Evolutionary conservation across 2,888 invertebrate species (phyloP).

Genomic region (Patella caerulea): DNA sequence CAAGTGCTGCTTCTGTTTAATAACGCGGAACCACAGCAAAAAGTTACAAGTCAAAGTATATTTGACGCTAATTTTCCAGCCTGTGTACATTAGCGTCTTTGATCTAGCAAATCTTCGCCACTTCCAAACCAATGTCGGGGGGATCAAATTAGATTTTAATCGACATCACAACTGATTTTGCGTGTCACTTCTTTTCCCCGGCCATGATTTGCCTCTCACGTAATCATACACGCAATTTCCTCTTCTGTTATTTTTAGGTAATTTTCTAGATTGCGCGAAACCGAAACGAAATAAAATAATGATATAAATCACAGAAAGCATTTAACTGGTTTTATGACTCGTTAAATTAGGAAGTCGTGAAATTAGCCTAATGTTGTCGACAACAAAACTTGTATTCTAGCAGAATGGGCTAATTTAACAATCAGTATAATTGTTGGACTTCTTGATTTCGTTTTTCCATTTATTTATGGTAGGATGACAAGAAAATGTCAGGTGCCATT

Average conservation of each 20-base stretch:
- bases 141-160: slow-evolving; percentile 6
- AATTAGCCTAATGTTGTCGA: slow-evolving; percentile 4
- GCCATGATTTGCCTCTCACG: slow-evolving; percentile 1
- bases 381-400: no score
- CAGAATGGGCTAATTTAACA: no score
- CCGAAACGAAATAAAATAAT: slow-evolving; percentile 9
- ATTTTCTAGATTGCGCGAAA: background rate
- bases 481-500: no score
- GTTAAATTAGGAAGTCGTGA: slow-evolving; percentile 1
- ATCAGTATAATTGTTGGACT: no score
- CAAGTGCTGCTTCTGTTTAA: slow-evolving; percentile 4
- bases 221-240: slow-evolving; percentile 11
- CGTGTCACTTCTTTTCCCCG: background rate
- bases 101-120: slow-evolving; percentile 2
- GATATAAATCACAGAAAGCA: background rate
- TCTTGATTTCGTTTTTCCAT: no score
- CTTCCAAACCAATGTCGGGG: background rate
- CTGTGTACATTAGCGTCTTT: background rate
- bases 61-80: slow-evolving; percentile 10
- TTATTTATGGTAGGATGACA: no score
- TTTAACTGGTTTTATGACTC: background rate
- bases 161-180: slow-evolving; percentile 2
- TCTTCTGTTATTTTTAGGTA: background rate
- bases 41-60: background rate
- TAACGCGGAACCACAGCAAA: background rate